Percentiles rank a stretch among this genome's conserved stretches.
Evolutionary conservation across 2,888 invertebrate species (phyloP).

Genomic region (Drosophila setosimentum): DNA sequence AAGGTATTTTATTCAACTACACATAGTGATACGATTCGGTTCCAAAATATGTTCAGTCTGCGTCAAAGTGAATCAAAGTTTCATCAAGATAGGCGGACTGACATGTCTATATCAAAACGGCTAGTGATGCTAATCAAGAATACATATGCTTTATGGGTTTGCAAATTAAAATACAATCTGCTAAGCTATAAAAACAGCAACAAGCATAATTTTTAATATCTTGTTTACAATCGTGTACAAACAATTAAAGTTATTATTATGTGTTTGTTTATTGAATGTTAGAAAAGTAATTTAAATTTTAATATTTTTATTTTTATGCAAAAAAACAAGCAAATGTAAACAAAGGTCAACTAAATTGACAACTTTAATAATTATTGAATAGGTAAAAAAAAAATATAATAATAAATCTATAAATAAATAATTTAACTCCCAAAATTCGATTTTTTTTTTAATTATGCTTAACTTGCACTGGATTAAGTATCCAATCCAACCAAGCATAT

Average conservation of each 20-base stretch:
- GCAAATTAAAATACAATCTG: background rate
- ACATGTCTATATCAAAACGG: background rate
- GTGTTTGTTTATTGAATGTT: constrained; percentile 2
- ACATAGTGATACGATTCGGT: background rate
- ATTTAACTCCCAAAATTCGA: background rate
- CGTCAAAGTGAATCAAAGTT: background rate
- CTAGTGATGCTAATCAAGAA: background rate
- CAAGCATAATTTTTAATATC: background rate
- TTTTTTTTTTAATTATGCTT: background rate
- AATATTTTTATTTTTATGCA: background rate
- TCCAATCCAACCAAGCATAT: background rate
- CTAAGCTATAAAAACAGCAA: background rate
- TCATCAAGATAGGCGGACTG: background rate
- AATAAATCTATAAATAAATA: background rate
- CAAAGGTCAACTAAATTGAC: background rate
- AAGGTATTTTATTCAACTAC: background rate
- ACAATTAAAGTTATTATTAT: background rate
- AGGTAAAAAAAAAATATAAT: background rate
- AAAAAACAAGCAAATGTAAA: background rate
- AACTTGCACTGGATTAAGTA: background rate
- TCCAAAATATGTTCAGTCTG: background rate
- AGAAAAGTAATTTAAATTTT: background rate
- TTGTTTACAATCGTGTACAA: background rate
- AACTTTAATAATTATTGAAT: background rate
- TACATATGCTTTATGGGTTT: background rate